Conservation (phyloP, 2,888 invertebrate genomes). For the Pandemis corylana region DNA sequence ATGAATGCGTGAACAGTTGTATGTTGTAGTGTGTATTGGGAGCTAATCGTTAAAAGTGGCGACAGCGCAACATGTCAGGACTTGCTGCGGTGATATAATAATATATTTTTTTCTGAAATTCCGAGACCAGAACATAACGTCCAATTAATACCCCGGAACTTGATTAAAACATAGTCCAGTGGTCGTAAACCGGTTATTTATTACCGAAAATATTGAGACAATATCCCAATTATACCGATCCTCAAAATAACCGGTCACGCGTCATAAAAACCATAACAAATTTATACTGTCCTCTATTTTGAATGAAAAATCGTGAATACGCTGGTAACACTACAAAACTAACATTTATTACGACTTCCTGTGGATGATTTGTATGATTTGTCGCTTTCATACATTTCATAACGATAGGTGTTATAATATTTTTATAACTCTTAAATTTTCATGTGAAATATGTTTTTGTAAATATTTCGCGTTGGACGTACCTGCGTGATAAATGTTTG, state of each 20-base stretch:
- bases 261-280: conserved; percentile 36
- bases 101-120: not conserved
- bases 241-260: conserved; percentile 34
- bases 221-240: conserved; percentile 40
- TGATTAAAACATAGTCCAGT: conserved; percentile 5
- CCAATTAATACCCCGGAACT: conserved; percentile 26
- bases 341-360: conserved; percentile 41
- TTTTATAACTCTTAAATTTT: conserved; percentile 13
- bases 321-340: conserved; percentile 32
- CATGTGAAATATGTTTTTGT: not conserved
- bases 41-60: not conserved
- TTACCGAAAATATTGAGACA: conserved; percentile 36
- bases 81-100: not conserved
- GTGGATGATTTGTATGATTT: conserved; percentile 41
- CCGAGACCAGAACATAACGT: not conserved
- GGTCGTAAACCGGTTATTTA: conserved; percentile 37
- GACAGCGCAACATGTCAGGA: not conserved
- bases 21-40: not conserved
- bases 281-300: conserved; percentile 45
- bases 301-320: conserved; percentile 34
- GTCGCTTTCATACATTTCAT: conserved; percentile 19
- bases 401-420: conserved; percentile 15
- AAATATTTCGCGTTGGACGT: conserved; percentile 9
- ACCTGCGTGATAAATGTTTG: conserved; percentile 50
- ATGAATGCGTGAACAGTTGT: not conserved